Conservation (phyloP, 2,797 vertebrate genomes). For the Siniperca obscura region DNA sequence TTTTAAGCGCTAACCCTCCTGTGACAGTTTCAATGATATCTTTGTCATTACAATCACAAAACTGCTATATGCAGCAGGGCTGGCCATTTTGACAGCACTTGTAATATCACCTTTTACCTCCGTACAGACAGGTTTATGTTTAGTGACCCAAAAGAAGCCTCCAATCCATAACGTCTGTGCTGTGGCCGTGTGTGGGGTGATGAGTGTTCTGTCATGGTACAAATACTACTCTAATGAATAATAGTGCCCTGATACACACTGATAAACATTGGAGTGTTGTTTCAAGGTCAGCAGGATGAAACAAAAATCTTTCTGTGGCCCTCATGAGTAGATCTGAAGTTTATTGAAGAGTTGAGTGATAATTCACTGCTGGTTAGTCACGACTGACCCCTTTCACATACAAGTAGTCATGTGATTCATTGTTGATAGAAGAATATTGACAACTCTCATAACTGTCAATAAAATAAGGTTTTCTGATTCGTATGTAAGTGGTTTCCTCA, state of each 20-base stretch:
- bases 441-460: not conserved
- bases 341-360: not conserved
- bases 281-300: slow-evolving; percentile 12
- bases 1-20: slow-evolving; percentile 11
- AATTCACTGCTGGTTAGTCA: not conserved
- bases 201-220: not conserved
- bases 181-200: not conserved
- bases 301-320: not conserved
- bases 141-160: not conserved
- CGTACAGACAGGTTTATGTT: not conserved
- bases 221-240: not conserved
- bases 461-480: not conserved
- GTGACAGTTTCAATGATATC: slow-evolving; percentile 12
- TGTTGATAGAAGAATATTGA: not conserved
- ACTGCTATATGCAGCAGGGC: slow-evolving; percentile 13
- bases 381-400: not conserved
- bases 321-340: slow-evolving; percentile 4
- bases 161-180: not conserved
- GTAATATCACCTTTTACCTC: slow-evolving; percentile 6
- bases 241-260: not conserved
- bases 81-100: slow-evolving; percentile 20
- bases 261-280: not conserved
- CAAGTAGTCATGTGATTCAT: not conserved
- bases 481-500: not conserved
- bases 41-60: slow-evolving; percentile 12